Evolutionary conservation across 2,888 invertebrate genomes (phyloP), one percentile per base, ranked within the genome.

Genomic region (Microdon myrmicae): DNA sequence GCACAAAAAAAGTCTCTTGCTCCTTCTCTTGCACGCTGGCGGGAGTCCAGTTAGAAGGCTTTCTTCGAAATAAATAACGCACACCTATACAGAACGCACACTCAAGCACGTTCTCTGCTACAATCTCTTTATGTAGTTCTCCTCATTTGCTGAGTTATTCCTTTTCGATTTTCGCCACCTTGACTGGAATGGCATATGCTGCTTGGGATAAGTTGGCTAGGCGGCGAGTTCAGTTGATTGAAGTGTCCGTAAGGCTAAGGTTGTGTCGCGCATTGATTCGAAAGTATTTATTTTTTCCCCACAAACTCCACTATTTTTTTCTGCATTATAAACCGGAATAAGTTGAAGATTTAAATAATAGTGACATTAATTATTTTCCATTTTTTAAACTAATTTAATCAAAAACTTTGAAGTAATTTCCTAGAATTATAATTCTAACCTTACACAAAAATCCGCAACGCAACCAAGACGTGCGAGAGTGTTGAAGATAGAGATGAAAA

Each of bases 171-270:
- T 13, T 13, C 9, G 26, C 2, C 17, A 17, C 22, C 3, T 13
- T 23, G 22, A 2, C 7, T 35, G 32, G 26, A 10, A 12, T 32
- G 4, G 19, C 20, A 7, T 34, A 41, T 12, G 19, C 5, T 13
- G 12, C 37, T 45, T 64, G 31, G n/a, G n/a, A n/a, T n/a, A n/a
- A n/a, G n/a, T n/a, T n/a, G n/a, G n/a, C n/a, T n/a, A n/a, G n/a
- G n/a, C n/a, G n/a, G n/a, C n/a, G n/a, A 64, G 64, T 64, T 49
- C 4, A 43, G 35, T 39, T 53, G 7, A 53, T 58, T 41, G 32
- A 17, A 31, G 22, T 4, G n/a, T n/a, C n/a, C n/a, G 61, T 31
- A 16, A 44, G 29, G 43, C 32, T 14, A 31, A 4, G 29, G n/a
- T 13, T 9, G 23, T 2, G 10, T 3, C 17, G 20, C 17, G 10